Percentiles rank a stretch among this genome's conserved stretches.
phyloP scores from a whole-genome alignment of 1,140 invertebrate genomes.

The Nasonia giraulti region DNA sequence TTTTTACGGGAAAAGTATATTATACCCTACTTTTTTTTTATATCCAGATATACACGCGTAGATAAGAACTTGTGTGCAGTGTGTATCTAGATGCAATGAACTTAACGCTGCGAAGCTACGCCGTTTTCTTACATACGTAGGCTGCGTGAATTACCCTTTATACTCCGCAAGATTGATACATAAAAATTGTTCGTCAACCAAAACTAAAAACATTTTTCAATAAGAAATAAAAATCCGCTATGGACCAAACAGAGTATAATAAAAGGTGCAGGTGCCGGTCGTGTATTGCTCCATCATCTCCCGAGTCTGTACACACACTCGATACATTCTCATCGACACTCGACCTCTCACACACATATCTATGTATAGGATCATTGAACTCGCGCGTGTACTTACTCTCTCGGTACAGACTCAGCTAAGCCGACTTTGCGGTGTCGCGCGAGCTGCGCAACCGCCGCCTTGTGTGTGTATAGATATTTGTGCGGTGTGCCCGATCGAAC shows the following conservation, averaged over 20 bases:
- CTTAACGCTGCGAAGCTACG: background rate
- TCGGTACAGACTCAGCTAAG: background rate
- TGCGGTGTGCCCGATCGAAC: background rate
- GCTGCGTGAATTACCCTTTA: background rate
- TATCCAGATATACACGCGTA: background rate
- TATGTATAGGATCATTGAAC: background rate
- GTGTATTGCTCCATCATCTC: constrained; percentile 4
- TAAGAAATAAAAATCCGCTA: too few species aligned
- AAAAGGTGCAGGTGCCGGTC: background rate
- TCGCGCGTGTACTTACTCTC: background rate
- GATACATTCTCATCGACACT: background rate
- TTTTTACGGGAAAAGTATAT: background rate
- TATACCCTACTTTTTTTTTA: background rate
- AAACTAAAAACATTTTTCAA: too few species aligned
- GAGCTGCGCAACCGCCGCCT: background rate
- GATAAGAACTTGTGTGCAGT: background rate
- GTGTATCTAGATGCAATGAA: background rate
- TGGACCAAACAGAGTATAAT: too few species aligned
- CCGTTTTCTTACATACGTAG: constrained; percentile 10
- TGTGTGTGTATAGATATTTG: too few species aligned
- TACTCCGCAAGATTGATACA: too few species aligned
- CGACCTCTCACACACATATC: background rate
- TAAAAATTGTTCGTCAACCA: too few species aligned
- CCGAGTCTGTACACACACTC: background rate
- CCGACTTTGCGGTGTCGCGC: background rate